These are phyloP conservation scores for Aspidapion aeneum DNA, from an alignment of 2,888 invertebrate genomes.

Conservation along the genomic window DNA sequence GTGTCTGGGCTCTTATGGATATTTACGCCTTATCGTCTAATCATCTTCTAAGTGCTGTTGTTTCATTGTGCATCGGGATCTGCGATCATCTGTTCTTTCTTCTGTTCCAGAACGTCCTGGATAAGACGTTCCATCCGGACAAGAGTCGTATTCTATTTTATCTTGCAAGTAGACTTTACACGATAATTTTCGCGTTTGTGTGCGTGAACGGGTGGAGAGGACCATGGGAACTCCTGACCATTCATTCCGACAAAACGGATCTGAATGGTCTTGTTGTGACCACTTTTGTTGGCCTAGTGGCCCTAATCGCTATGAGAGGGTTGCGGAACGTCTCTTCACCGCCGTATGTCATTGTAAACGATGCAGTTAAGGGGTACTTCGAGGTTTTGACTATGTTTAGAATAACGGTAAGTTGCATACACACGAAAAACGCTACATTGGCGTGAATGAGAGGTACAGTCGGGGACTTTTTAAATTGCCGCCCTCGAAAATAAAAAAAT, in stretches of 20 bases:
- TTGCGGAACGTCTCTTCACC: slow-evolving; percentile 79
- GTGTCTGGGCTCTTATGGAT: slow-evolving; percentile 79
- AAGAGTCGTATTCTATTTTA: slow-evolving; percentile 66
- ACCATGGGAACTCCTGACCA: slow-evolving; percentile 73
- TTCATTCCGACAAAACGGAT: slow-evolving; percentile 59
- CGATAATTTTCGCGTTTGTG: slow-evolving; percentile 69
- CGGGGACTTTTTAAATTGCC: too few species aligned
- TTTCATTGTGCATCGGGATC: slow-evolving; percentile 68
- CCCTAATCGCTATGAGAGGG: slow-evolving; percentile 65
- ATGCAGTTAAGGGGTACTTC: slow-evolving; percentile 75
- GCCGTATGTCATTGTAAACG: slow-evolving; percentile 74
- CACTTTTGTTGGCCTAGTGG: slow-evolving; percentile 62
- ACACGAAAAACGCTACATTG: too few species aligned
- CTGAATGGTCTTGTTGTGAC: slow-evolving; percentile 57
- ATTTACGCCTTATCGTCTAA: slow-evolving; percentile 64
- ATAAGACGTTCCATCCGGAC: slow-evolving; percentile 61
- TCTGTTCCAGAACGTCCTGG: slow-evolving; percentile 61
- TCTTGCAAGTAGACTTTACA: slow-evolving; percentile 68
- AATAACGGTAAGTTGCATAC: slow-evolving; percentile 67
- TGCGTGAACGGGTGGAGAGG: slow-evolving; percentile 90
- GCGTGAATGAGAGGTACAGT: too few species aligned
- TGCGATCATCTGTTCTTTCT: slow-evolving; percentile 67
- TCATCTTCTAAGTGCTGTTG: slow-evolving; percentile 58
- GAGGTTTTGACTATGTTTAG: slow-evolving; percentile 83
- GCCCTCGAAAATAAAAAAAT: too few species aligned